These are phyloP conservation scores for Geococcyx californianus DNA, from an alignment of 2,113 vertebrate genomes.

Conservation along the genomic window DNA sequence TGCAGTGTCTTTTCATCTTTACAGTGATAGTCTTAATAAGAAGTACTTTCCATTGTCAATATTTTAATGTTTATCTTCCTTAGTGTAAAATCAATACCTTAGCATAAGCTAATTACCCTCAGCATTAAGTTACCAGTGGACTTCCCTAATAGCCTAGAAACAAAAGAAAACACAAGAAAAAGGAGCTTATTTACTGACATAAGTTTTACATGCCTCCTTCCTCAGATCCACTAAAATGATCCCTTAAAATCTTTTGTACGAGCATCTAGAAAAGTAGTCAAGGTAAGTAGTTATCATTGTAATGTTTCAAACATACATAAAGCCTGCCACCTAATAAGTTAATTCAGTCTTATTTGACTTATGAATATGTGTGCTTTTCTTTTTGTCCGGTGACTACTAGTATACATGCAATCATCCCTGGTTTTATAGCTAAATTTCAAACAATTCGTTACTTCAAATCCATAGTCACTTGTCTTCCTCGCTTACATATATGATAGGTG, in stretches of 20 bases:
- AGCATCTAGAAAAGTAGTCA: not conserved
- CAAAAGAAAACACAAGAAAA: not conserved
- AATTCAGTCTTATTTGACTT: not conserved
- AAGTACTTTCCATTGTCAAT: constrained; percentile 44
- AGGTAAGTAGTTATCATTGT: not conserved
- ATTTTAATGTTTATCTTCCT: constrained; percentile 44
- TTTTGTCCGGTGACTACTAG: not conserved
- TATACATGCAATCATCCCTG: not conserved
- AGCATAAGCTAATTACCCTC: constrained; percentile 56
- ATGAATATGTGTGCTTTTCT: not conserved
- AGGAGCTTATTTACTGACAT: not conserved
- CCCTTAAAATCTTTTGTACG: not conserved
- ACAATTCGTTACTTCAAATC: not conserved
- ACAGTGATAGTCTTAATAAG: constrained; percentile 58
- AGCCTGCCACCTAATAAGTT: not conserved
- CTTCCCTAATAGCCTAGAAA: not conserved
- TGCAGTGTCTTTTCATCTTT: constrained; percentile 22
- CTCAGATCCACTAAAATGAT: not conserved
- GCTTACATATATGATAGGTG: not conserved
- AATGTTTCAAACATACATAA: not conserved
- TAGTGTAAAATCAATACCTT: constrained; percentile 73
- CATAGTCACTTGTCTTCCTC: not conserved
- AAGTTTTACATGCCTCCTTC: not conserved
- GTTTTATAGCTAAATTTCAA: not conserved
- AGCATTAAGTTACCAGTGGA: constrained; percentile 44